These are phyloP conservation scores for Rotaria socialis DNA, from an alignment of 2,888 invertebrate genomes.

Conservation along the genomic window DNA sequence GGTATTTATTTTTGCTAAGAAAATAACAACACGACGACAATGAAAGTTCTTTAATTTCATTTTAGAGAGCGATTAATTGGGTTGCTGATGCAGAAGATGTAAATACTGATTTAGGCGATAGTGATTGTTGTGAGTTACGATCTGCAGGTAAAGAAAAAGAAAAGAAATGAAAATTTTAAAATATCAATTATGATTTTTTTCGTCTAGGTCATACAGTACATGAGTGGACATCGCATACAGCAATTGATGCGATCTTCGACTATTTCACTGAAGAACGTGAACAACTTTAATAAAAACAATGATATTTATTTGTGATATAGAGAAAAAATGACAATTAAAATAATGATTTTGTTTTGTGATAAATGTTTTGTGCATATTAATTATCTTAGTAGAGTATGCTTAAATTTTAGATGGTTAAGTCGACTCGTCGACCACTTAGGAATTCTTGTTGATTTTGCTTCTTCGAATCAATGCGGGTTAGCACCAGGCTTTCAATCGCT, in stretches of 20 bases:
- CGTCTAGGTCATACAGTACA: not conserved
- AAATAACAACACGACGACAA: too few relatives aligned
- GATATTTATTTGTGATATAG: not conserved
- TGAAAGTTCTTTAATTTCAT: not conserved
- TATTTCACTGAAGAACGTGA: not conserved
- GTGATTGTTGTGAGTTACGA: not conserved
- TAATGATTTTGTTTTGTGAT: not conserved
- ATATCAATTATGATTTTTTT: too few relatives aligned
- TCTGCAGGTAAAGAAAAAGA: not conserved
- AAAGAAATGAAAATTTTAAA: too few relatives aligned
- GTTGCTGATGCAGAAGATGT: not conserved
- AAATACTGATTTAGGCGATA: not conserved
- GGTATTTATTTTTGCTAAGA: not conserved
- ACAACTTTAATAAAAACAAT: not conserved
- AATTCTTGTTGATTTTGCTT: slow-evolving; percentile 21
- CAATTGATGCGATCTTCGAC: not conserved
- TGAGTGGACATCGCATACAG: slow-evolving; percentile 21
- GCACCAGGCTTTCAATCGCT: slow-evolving; percentile 23
- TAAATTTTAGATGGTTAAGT: not conserved
- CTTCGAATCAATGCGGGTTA: slow-evolving; percentile 19
- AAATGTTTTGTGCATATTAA: not conserved
- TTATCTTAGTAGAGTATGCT: not conserved
- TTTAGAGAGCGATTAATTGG: not conserved
- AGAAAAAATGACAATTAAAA: not conserved
- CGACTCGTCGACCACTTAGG: not conserved